Percentiles rank a stretch among this genome's conserved stretches.
Evolutionary conservation across 1,140 invertebrate species (phyloP).

Genomic region (Campoletis sonorensis): DNA sequence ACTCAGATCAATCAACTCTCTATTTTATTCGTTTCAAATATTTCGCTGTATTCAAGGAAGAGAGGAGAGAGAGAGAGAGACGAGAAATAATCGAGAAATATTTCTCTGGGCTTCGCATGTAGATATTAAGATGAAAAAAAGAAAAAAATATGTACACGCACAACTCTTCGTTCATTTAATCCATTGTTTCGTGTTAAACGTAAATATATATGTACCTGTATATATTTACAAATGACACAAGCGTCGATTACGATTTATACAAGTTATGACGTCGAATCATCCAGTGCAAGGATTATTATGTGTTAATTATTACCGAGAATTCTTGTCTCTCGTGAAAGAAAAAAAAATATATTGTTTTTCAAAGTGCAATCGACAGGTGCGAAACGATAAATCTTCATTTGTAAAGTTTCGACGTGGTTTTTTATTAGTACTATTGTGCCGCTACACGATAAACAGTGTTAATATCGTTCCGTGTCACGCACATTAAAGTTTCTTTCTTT

Average conservation of each 20-base stretch:
- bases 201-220: too few species aligned
- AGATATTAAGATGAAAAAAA: background rate
- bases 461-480: slow-evolving; percentile 21
- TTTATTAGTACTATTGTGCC: slow-evolving; percentile 12
- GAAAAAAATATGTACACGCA: slow-evolving; percentile 41
- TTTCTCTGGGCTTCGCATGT: background rate
- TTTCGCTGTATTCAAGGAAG: slow-evolving; percentile 22
- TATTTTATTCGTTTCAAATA: slow-evolving; percentile 37
- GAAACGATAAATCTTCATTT: slow-evolving; percentile 12
- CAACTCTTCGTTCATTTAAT: slow-evolving; percentile 40
- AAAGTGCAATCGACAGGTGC: slow-evolving; percentile 28
- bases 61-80: background rate
- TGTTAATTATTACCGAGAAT: slow-evolving; percentile 1
- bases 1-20: slow-evolving; percentile 5
- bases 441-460: slow-evolving; percentile 40
- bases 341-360: background rate
- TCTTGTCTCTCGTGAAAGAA: background rate
- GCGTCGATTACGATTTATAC: background rate
- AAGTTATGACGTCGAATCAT: background rate
- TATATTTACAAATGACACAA: slow-evolving; percentile 6
- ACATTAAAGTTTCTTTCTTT: background rate
- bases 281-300: background rate
- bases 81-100: slow-evolving; percentile 10
- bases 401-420: background rate
- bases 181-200: slow-evolving; percentile 17